A percentile compares a stretch with the other conserved stretches of the same genome.
phyloP scores from a whole-genome alignment of 2,113 vertebrate species.

The Xenopus borealis region DNA sequence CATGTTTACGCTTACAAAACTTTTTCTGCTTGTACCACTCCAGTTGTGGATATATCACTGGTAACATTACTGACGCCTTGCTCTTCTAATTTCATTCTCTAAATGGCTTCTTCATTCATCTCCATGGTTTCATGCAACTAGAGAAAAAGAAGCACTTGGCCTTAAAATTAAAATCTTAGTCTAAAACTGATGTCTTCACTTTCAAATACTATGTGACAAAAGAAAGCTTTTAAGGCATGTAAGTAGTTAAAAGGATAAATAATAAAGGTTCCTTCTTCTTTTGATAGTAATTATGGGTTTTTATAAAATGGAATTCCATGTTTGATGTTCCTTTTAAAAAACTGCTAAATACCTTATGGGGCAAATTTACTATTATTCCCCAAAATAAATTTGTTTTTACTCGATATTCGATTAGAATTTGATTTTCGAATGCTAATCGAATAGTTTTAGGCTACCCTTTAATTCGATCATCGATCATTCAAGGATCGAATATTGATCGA shows the following conservation, averaged over 20 bases:
- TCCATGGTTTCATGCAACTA: slow-evolving; percentile 36
- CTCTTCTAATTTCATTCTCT: slow-evolving; percentile 26
- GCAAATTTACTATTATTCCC: too few relatives aligned
- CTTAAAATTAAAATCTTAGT: slow-evolving; percentile 28
- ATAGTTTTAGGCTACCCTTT: too few relatives aligned
- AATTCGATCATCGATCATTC: too few relatives aligned
- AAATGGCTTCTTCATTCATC: slow-evolving; percentile 32
- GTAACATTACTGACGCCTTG: slow-evolving; percentile 7
- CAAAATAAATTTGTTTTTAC: too few relatives aligned
- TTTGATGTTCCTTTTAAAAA: neutral
- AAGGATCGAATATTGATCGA: too few relatives aligned
- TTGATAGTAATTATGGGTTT: neutral
- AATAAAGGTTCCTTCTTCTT: neutral
- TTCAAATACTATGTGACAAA: slow-evolving; percentile 12
- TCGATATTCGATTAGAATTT: too few relatives aligned
- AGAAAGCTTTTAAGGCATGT: neutral
- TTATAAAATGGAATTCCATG: neutral
- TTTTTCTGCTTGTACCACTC: slow-evolving; percentile 14
- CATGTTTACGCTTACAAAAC: neutral
- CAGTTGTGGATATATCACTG: neutral
- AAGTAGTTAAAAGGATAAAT: neutral
- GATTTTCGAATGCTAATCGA: too few relatives aligned
- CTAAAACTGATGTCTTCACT: neutral
- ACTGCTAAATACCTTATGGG: neutral
- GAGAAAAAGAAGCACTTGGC: slow-evolving; percentile 24